Conservation (phyloP, 2,888 invertebrate genomes). For the Laspeyria flexula region DNA sequence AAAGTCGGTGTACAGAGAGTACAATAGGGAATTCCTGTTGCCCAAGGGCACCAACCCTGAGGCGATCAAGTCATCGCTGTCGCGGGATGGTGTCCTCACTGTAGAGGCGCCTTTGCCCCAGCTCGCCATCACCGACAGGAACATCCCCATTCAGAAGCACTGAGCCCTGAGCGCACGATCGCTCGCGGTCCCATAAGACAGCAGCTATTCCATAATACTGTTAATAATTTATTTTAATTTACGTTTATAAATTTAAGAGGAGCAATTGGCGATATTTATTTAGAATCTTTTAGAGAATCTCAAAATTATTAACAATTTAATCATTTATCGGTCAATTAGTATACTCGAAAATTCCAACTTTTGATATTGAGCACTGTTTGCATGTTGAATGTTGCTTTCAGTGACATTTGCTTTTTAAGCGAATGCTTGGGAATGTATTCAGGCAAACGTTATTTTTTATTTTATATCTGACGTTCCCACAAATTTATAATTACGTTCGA, state of each 20-base stretch:
- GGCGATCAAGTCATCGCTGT: conserved; percentile 97
- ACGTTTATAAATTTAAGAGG: conserved; percentile 76
- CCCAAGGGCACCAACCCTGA: conserved; percentile 99
- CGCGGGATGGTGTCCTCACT: conserved; percentile 98
- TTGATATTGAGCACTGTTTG: conserved; percentile 61
- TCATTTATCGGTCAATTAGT: conserved; percentile 62
- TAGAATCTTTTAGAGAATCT: conserved; percentile 81
- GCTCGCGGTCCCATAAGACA: conserved; percentile 59
- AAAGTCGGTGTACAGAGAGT: conserved; percentile 98
- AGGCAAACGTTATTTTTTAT: conserved; percentile 69
- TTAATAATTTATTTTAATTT: conserved; percentile 85
- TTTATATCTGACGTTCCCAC: conserved; percentile 56
- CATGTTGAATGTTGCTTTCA: conserved; percentile 64
- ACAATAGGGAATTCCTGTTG: conserved; percentile 98
- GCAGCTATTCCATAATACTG: conserved; percentile 83
- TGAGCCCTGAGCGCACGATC: conserved; percentile 53
- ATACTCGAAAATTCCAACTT: conserved; percentile 58
- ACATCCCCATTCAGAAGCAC: conserved; percentile 92
- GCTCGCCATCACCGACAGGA: conserved; percentile 91
- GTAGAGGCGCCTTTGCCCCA: conserved; percentile 98
- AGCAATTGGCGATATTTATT: conserved; percentile 77
- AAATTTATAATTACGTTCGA: conserved; percentile 40
- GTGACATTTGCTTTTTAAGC: conserved; percentile 71
- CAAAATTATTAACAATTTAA: conserved; percentile 71
- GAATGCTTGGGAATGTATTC: conserved; percentile 65